Percentiles rank a stretch among this genome's conserved stretches.
Evolutionary conservation across 2,797 vertebrate genomes (phyloP).

Genomic region (Luscinia megarhynchos): DNA sequence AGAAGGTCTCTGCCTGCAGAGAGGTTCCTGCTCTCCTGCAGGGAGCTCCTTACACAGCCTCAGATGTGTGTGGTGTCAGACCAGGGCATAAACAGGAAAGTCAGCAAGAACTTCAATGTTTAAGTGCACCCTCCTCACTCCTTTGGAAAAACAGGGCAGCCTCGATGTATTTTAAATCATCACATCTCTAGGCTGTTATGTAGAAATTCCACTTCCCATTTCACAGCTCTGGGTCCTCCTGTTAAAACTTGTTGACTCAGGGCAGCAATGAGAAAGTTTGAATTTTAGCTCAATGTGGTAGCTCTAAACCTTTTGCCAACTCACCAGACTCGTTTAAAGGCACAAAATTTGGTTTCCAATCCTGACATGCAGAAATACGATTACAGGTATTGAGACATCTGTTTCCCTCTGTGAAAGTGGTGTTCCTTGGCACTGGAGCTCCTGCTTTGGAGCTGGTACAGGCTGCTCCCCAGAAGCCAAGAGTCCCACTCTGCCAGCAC

Average conservation of each 20-base stretch:
- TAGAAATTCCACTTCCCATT: neutral
- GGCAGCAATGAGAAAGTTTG: neutral
- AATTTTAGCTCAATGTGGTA: neutral
- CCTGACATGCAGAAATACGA: neutral
- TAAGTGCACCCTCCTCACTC: neutral
- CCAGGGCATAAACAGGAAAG: neutral
- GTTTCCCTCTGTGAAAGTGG: neutral
- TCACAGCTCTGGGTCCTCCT: neutral
- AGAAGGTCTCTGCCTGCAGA: neutral
- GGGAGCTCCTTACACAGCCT: neutral
- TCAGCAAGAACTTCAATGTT: neutral
- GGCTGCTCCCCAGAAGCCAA: neutral
- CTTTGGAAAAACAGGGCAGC: neutral
- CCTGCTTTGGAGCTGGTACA: neutral
- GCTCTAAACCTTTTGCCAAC: neutral
- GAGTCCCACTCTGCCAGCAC: neutral
- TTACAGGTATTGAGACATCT: neutral
- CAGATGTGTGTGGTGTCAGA: neutral
- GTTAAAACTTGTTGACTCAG: neutral
- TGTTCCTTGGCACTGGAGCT: neutral
- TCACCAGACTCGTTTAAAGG: neutral
- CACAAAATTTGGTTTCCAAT: neutral
- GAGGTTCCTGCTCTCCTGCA: neutral
- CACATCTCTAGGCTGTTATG: neutral
- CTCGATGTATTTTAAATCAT: neutral